A percentile compares a stretch with the other conserved stretches of the same genome.
phyloP scores from a whole-genome alignment of 2,113 vertebrate species.

The Laticauda laticaudata region DNA sequence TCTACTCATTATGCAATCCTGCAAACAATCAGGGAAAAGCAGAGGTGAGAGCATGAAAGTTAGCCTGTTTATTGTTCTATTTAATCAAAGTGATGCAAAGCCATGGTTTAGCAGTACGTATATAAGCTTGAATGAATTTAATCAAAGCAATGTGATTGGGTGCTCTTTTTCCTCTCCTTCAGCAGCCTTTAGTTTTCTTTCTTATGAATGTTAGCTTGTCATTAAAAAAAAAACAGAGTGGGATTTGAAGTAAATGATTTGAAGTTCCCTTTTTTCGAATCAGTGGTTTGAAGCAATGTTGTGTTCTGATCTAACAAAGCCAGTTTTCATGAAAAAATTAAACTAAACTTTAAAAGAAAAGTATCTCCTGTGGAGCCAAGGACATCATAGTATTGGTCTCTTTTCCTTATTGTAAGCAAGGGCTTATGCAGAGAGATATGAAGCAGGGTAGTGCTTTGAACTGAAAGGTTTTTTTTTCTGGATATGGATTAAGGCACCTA shows the following conservation, averaged over 20 bases:
- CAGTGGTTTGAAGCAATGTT: background rate
- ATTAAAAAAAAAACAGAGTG: background rate
- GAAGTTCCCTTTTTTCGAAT: background rate
- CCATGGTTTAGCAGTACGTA: background rate
- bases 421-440: background rate
- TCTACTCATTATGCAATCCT: background rate
- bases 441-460: background rate
- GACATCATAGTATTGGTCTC: background rate
- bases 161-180: background rate
- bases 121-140: background rate
- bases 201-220: background rate
- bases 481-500: background rate
- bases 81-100: background rate
- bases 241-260: background rate
- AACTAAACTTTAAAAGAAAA: background rate
- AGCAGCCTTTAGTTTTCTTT: background rate
- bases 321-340: background rate
- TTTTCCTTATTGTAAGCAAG: background rate
- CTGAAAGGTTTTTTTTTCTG: background rate
- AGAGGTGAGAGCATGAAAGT: background rate
- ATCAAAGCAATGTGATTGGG: background rate
- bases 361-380: background rate
- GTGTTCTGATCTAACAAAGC: background rate
- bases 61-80: background rate
- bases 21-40: background rate